phyloP scores from a whole-genome alignment of 2,797 vertebrate genomes.

The Pterois miles region DNA sequence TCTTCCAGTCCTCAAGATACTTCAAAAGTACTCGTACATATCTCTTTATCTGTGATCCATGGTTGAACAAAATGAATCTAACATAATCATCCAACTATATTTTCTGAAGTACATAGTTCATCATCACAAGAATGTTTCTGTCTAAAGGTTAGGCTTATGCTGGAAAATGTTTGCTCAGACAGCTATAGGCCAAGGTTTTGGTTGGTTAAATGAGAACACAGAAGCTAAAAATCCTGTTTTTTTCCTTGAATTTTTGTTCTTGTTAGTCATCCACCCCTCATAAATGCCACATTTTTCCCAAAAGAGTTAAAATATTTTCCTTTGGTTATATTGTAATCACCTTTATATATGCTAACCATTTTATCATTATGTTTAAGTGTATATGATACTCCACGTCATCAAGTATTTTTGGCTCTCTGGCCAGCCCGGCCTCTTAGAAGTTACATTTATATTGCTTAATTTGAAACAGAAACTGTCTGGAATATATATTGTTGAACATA shows the following conservation, averaged over 20 bases:
- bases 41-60: conserved; percentile 28
- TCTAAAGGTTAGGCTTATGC: background rate
- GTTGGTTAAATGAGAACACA: background rate
- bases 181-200: background rate
- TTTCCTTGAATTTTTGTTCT: background rate
- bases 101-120: background rate
- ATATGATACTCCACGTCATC: background rate
- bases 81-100: background rate
- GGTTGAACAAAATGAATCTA: background rate
- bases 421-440: background rate
- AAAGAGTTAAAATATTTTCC: background rate
- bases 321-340: background rate
- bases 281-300: background rate
- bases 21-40: conserved; percentile 37
- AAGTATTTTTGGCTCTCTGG: background rate
- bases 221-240: background rate
- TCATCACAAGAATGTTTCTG: background rate
- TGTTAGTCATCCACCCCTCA: background rate
- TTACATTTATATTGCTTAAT: too few relatives aligned
- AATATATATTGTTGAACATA: too few relatives aligned
- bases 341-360: background rate
- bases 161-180: background rate
- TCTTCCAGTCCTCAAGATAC: conserved; percentile 21
- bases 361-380: background rate
- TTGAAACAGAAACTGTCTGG: too few relatives aligned